A percentile compares a stretch with the other conserved stretches of the same genome.
Conservation (phyloP, 1,140 invertebrate species). For the Teleopsis dalmanni region DNA sequence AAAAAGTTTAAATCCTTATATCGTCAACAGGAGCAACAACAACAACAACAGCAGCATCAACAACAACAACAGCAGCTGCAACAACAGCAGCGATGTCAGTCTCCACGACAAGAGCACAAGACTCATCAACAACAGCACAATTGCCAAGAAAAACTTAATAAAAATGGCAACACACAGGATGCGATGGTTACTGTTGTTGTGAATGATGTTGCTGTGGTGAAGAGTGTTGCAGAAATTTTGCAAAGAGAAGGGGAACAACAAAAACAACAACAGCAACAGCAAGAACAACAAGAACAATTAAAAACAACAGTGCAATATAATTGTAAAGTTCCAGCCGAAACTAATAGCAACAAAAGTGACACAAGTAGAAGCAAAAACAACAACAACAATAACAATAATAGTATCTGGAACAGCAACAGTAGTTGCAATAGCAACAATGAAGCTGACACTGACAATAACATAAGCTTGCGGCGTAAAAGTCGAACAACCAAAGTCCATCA, state of each 20-base stretch:
- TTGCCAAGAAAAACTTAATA: no score
- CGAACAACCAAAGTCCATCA: no score
- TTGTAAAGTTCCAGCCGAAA: no score
- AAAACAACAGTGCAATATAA: no score
- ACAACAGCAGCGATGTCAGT: not conserved
- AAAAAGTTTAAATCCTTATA: conserved; percentile 19
- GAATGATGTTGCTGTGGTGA: no score
- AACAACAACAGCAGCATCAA: not conserved
- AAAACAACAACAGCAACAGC: conserved; percentile 16
- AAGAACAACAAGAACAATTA: not conserved
- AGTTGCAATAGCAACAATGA: no score
- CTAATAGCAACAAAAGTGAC: conserved; percentile 1
- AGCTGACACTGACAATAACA: no score
- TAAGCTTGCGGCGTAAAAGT: no score
- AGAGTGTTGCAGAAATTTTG: no score
- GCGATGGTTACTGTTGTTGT: not conserved
- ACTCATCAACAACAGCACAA: no score
- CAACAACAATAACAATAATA: conserved; percentile 6
- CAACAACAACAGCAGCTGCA: conserved; percentile 9
- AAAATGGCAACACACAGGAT: conserved; percentile 4
- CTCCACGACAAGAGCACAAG: not conserved
- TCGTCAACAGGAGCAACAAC: not conserved
- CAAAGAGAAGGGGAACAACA: conserved; percentile 23
- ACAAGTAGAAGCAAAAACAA: conserved; percentile 6
- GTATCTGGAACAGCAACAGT: no score